Evolutionary conservation across 2,113 vertebrate genomes (phyloP), one percentile per base, ranked within the genome.

Genomic region (Turdus rufiventris): DNA sequence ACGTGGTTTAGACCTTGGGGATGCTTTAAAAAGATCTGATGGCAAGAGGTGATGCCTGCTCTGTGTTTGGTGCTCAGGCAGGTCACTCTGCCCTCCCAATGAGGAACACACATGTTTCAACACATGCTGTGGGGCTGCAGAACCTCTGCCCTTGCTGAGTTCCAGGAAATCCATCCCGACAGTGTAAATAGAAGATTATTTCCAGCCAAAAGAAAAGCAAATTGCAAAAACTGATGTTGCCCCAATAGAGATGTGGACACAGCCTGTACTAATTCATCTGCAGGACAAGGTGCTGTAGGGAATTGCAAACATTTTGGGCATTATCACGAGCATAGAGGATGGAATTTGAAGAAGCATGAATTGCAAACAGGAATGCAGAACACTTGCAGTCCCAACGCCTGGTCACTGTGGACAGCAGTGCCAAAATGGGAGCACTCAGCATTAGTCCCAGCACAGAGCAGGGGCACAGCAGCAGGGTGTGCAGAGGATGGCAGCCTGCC

Each of bases 201-300:
- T 80, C 42, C 72, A 81, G 40, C 17, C 21, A 63, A 47, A 76
- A 56, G 51, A 62, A 57, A 36, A 92, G 51, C 47, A 62, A 80
- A 73, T 9, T 38, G 24, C 68, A 85, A 77, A 90, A 88, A 17
- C 34, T 28, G 72, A 62, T 0, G 9, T 20, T 88, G 40, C 31
- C 85, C 50, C 47, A 54, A 33, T 11, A 66, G 8, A 50, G 67
- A 33, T 0, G 0, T 0, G 56, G 47, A 61, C 0, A 3, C 47
- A 83, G 11, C 57, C 51, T 62, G 10, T 54, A 47, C 26, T 51
- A 18, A 33, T 38, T 26, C 13, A 43, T 8, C 33, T 48, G 88
- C 26, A 70, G 56, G 31, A 42, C n/a, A 2, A 19, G 62, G 29
- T 66, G 56, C 40, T 62, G 9, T 38, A 60, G 75, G 40, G 18